Base-by-base conservation (phyloP, 2,888 invertebrate genomes). In the Polymixis lichenea region DNA sequence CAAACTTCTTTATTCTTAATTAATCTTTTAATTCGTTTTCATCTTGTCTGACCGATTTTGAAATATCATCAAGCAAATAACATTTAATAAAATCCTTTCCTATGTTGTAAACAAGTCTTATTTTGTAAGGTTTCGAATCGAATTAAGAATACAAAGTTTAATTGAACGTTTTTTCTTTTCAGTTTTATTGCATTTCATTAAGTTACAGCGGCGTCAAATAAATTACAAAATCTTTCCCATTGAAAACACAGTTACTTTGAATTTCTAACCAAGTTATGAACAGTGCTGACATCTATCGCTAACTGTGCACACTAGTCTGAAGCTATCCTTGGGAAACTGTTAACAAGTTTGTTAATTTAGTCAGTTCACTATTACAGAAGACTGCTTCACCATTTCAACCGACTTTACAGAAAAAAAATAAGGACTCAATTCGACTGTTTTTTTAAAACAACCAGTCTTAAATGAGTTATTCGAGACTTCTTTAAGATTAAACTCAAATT, bases 201-300 rank as follows among this genome's bases (percentile, higher is more conserved):
- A 43, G 9, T 43, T 43, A 43, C 9, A 43, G 43, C 8, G 43
- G 43, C 43, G 9, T 43, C 43, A 43, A 43, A 8, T 43, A 46
- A 46, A 46, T 0, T 46, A 46, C 43, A 46, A 11, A 46, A 15
- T 32, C 58, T 75, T 83, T 81, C 82, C 82, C 70, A 78, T 84
- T 80, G 65, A 74, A 77, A 60, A 58, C 3, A 60, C 25, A 46
- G 61, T 49, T 38, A 28, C 0, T 65, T 56, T 43, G 46, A 25
- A 49, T 56, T 15, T 80, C n/a, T 71, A 72, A 51, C 22, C 55
- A 72, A 74, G 58, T 78, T 70, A 58, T 82, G 64, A 64, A 72
- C 49, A 77, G 87, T 88, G 88, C 87, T 77, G 62, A 76, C 53
- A 80, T 67, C 80, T 87, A 87, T 74, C 49, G 58, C 88, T 87